Percentiles rank a stretch among this genome's conserved stretches.
phyloP scores from a whole-genome alignment of 2,888 invertebrate genomes.

The Hofmannophila pseudospretella region DNA sequence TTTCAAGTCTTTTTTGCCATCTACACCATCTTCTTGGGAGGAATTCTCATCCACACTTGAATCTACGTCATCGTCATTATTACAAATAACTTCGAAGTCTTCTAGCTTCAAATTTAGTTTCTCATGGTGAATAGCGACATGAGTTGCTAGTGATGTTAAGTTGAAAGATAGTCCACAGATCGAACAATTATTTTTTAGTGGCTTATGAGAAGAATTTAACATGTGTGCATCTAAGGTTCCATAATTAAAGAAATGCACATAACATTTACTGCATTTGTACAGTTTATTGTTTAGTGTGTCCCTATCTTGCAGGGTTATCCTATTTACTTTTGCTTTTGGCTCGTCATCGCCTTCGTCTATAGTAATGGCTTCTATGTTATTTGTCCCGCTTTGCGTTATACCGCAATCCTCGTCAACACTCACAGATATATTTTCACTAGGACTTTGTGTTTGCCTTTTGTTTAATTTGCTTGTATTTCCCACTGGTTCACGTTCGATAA shows the following conservation, averaged over 20 bases:
- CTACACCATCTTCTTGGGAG: neutral
- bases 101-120: neutral
- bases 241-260: neutral
- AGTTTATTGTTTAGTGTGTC: neutral
- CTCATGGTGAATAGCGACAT: neutral
- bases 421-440: too few species aligned
- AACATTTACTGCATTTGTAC: neutral
- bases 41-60: neutral
- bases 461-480: neutral
- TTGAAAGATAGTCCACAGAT: neutral
- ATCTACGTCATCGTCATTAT: conserved; percentile 11
- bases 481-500: neutral
- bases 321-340: too few species aligned
- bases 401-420: neutral
- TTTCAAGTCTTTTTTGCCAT: conserved; percentile 2
- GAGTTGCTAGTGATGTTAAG: neutral
- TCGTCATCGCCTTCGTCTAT: neutral
- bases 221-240: neutral
- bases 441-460: neutral
- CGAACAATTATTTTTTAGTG: neutral
- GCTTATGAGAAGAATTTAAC: neutral
- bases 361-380: neutral
- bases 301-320: neutral
- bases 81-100: neutral
- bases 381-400: neutral